phyloP scores from a whole-genome alignment of 1,140 invertebrate genomes.

The Rhagoletis pomonella region DNA sequence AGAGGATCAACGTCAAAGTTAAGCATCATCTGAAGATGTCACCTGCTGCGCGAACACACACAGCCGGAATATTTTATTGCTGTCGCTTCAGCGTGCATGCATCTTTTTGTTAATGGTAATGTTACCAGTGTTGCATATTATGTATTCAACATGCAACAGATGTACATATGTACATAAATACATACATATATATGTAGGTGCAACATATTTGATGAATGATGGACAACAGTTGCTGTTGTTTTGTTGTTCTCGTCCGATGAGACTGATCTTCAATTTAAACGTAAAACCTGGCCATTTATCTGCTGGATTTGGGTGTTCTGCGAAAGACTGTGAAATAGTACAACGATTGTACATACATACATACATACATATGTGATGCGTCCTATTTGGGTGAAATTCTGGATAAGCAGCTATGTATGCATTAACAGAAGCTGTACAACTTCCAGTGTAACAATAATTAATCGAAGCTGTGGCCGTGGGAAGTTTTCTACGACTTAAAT shows the following conservation, averaged over 20 bases:
- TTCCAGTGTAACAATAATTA: conserved; percentile 1
- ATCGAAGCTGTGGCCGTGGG: not conserved
- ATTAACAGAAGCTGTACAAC: not conserved
- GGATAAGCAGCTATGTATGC: not conserved
- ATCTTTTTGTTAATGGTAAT: conserved; percentile 56
- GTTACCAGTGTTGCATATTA: conserved; percentile 36
- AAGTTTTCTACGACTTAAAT: not conserved
- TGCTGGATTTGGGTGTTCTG: not conserved
- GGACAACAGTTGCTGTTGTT: conserved; percentile 59
- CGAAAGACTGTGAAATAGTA: not conserved
- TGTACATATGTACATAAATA: too few relatives aligned
- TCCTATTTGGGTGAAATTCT: not conserved
- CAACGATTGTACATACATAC: too few relatives aligned
- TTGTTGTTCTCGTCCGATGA: not conserved
- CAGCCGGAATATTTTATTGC: conserved; percentile 62
- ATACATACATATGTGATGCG: not conserved
- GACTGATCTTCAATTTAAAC: not conserved
- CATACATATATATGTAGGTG: not conserved
- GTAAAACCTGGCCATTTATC: conserved; percentile 1
- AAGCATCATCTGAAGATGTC: conserved; percentile 65
- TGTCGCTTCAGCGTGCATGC: not conserved
- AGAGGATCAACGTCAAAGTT: conserved; percentile 35
- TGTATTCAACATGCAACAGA: conserved; percentile 31
- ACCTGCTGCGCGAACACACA: conserved; percentile 72
- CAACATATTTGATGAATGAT: conserved; percentile 69